Base-by-base conservation (phyloP, 2,888 invertebrate species). In the Desoria tigrina region DNA sequence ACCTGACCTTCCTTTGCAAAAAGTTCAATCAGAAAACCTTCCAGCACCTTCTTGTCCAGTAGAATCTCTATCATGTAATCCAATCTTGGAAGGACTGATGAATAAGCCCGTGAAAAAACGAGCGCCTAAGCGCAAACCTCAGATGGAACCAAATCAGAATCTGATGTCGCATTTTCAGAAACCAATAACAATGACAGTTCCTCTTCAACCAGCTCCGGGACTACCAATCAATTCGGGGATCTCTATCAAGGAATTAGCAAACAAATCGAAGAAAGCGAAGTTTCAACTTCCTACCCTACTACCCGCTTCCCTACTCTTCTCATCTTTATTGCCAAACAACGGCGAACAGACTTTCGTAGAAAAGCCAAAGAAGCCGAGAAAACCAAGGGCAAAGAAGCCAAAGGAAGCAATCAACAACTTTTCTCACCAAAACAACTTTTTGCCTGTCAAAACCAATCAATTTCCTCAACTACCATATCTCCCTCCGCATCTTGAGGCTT, bases 401-500 rank as follows among this genome's bases (percentile, higher is more conserved):
- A 32, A 32, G 18, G n/a, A n/a, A 45, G n/a, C 6, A 4, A 18
- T n/a, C n/a, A 16, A 6, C 21, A 18, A 6, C 16, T 21, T 45
- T 45, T 32, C 21, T 16, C 55, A 9, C 6, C 14, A 27, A 16
- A 32, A n/a, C 9, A 55, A 16, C 16, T n/a, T n/a, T 28, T 14
- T 21, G 2, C 27, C 26, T 1, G 26, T 37, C 39, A n/a, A 26
- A 24, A 39, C 26, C 9, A 27, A 6, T 61, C 27, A 9, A 49
- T 24, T 42, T 23, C 23, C 57, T 57, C n/a, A 24, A 9, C 21
- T 59, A 14, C 49, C 49, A n/a, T 59, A 50, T 18, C 39, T 59
- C 21, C 64, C 53, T 21, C 27, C 23, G 21, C 32, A 27, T 37
- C n/a, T 45, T 42, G 42, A 59, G 51, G 58, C 64, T 42, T 39